Evolutionary conservation across 1,140 invertebrate species (phyloP).

Genomic region (Pygmarrhopalites habei): DNA sequence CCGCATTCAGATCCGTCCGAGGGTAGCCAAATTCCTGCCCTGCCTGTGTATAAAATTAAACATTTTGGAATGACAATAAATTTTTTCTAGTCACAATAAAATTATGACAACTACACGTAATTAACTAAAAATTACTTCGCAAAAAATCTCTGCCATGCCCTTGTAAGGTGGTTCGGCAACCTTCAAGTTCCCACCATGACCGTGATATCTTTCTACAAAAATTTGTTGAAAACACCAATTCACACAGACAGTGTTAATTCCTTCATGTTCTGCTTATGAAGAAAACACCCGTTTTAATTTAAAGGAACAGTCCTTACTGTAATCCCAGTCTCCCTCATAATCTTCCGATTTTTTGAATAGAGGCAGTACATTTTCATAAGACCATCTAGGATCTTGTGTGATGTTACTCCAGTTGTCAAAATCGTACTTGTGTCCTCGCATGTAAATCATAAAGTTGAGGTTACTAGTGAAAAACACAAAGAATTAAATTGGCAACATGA

Average conservation of each 20-base stretch:
- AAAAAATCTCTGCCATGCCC: constrained; percentile 5
- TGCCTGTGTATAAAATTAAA: constrained; percentile 63
- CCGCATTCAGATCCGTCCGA: constrained; percentile 54
- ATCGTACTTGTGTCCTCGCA: neutral
- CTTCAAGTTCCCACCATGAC: constrained; percentile 2
- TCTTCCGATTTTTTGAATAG: constrained; percentile 55
- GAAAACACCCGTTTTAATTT: neutral
- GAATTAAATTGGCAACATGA: too few species aligned
- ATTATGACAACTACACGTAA: too few species aligned
- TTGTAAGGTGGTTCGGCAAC: neutral
- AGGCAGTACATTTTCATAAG: constrained; percentile 67
- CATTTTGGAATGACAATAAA: too few species aligned
- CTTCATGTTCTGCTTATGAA: too few species aligned
- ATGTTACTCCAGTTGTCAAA: constrained; percentile 61
- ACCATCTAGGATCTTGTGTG: constrained; percentile 75
- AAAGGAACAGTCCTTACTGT: neutral
- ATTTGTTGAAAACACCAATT: neutral
- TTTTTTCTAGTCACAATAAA: too few species aligned
- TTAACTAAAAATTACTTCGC: too few species aligned
- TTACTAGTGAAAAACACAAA: neutral
- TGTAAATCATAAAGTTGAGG: neutral
- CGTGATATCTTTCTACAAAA: constrained; percentile 11
- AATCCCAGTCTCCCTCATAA: constrained; percentile 38
- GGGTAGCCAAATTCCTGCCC: constrained; percentile 62
- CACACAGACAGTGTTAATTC: too few species aligned